These are phyloP conservation scores for Rutpela maculata DNA, from an alignment of 2,888 invertebrate genomes.

Conservation along the genomic window DNA sequence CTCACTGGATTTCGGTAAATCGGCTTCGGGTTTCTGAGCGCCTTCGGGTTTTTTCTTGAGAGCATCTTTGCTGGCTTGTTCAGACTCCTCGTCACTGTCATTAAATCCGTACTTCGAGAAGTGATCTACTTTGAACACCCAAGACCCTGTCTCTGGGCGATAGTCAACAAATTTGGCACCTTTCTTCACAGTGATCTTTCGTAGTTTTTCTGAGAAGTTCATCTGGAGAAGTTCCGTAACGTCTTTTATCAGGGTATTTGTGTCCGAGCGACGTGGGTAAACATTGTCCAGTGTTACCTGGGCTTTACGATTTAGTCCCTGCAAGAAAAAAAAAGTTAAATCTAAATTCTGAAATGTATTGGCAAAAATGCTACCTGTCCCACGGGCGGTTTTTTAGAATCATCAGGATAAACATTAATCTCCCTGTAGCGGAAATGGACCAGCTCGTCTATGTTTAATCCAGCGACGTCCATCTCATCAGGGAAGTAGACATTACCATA, in stretches of 20 bases:
- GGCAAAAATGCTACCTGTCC: constrained; percentile 76
- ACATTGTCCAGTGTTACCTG: constrained; percentile 95
- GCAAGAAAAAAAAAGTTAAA: constrained; percentile 36
- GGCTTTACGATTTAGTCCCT: constrained; percentile 91
- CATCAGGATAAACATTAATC: constrained; percentile 95
- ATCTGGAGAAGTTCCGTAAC: constrained; percentile 85
- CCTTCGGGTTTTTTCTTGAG: constrained; percentile 31
- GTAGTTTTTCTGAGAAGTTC: constrained; percentile 90
- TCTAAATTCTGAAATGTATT: neutral
- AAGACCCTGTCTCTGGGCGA: constrained; percentile 95
- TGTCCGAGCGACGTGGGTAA: constrained; percentile 93
- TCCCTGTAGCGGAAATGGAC: constrained; percentile 96
- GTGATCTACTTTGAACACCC: constrained; percentile 97
- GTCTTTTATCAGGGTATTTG: constrained; percentile 86
- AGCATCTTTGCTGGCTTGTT: constrained; percentile 72
- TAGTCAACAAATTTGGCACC: constrained; percentile 96
- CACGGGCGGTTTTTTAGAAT: constrained; percentile 88
- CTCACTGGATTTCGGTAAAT: constrained; percentile 21
- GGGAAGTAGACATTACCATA: constrained; percentile 94
- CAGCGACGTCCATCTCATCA: constrained; percentile 89
- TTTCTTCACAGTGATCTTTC: constrained; percentile 89
- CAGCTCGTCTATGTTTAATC: constrained; percentile 90
- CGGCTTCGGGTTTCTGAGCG: constrained; percentile 33
- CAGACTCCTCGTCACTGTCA: constrained; percentile 89
- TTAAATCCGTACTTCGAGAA: constrained; percentile 93